These are phyloP conservation scores for Megalops atlanticus DNA, from an alignment of 2,113 vertebrate genomes.

Conservation along the genomic window DNA sequence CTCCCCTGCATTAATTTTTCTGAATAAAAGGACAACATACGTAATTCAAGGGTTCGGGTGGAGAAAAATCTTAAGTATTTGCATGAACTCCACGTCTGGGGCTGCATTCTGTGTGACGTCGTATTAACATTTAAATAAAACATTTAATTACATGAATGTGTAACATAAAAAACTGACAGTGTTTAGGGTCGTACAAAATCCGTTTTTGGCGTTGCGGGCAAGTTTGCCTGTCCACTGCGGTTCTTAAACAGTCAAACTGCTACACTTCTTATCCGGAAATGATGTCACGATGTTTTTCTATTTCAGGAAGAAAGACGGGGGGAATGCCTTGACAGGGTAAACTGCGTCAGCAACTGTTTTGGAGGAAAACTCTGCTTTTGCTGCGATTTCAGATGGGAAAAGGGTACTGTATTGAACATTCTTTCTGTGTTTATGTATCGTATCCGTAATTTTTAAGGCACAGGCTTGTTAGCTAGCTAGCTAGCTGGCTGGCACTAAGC, in stretches of 20 bases:
- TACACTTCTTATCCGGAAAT: conserved; percentile 48
- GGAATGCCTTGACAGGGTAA: conserved; percentile 57
- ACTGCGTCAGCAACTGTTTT: conserved; percentile 73
- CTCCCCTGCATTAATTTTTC: no score
- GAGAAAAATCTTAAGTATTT: no score
- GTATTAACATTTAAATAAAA: no score
- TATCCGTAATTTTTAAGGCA: neutral
- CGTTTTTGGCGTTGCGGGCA: no score
- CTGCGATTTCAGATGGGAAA: conserved; percentile 48
- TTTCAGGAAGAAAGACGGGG: conserved; percentile 67
- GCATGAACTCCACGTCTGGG: no score
- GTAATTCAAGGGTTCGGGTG: no score
- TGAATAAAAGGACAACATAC: no score
- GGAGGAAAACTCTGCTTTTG: conserved; percentile 43
- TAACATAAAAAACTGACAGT: no score
- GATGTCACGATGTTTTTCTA: conserved; percentile 62
- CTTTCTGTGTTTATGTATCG: neutral
- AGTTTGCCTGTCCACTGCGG: no score
- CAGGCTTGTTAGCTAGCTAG: neutral
- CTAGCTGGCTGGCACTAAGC: neutral
- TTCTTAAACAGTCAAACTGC: neutral
- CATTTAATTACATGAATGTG: no score
- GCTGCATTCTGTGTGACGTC: no score
- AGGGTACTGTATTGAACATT: conserved; percentile 52
- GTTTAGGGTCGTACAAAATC: no score